Base-by-base conservation (phyloP, 2,797 vertebrate species). In the Cyclopterus lumpus region DNA sequence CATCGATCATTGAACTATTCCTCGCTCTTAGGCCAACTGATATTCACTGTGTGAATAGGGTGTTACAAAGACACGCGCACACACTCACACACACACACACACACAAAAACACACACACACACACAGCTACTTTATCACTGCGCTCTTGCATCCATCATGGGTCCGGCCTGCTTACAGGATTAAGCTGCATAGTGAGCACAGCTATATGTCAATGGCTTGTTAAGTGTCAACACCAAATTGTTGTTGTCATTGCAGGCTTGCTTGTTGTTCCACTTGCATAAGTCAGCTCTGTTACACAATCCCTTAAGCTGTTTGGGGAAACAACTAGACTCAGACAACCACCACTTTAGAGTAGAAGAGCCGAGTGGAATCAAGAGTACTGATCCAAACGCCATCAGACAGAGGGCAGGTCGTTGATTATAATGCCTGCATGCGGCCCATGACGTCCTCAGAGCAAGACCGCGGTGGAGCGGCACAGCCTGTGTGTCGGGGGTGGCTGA, bases 81-180 rank as follows among this genome's bases (percentile, higher is more conserved):
- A 38, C 36, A 38, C 36, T 38, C 36, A 38, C 36, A 36, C 34
- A 34, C 7, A 36, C 3, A 36, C 3, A 36, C 8, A 36, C 8
- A 36, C 8, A 9, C 8, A 36, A 10, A 38, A 11, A 40, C 12
- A 40, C 3, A 14, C 4, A 40, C 38, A 11, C 40, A 18, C 4
- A n/a, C 20, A 24, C 22, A 51, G 22, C 57, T 58, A 44, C 67
- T 79, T 79, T 55, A 80, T 82, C 57, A 67, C 57, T 1, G 3
- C 57, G 54, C 64, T 55, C 48, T 74, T 72, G 77, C 84, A 88
- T 85, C 82, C 70, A 83, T 89, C 77, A 86, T 20, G 20, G 30
- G 46, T 48, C 60, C 60, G 81, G 62, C 26, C 44, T 40, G 69
- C 66, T 61, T 64, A 76, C 40, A 61, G 71, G 46, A 78, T 76